These are phyloP conservation scores for Narcine bancroftii DNA, from an alignment of 2,113 vertebrate genomes.

Conservation along the genomic window DNA sequence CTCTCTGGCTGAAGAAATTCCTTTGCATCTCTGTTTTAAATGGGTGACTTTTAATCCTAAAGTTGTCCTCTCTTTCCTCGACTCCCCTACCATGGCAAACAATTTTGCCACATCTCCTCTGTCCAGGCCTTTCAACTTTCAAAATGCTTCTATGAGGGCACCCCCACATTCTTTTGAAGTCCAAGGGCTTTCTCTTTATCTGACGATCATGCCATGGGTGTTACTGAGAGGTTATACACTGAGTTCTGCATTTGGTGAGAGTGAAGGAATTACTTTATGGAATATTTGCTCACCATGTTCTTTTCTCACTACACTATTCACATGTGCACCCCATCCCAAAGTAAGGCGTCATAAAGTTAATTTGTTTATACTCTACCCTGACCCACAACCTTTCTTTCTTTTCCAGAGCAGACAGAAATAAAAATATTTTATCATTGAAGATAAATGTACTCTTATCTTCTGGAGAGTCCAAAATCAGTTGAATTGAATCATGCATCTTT, in stretches of 20 bases:
- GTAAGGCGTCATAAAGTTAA: not conserved
- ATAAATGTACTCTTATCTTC: not conserved
- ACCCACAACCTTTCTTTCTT: not conserved
- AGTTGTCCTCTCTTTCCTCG: too few relatives aligned
- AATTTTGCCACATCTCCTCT: too few relatives aligned
- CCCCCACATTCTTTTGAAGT: too few relatives aligned
- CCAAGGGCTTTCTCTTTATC: too few relatives aligned
- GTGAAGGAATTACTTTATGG: not conserved
- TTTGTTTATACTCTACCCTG: not conserved
- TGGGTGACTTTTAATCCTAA: too few relatives aligned
- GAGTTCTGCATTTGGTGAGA: not conserved
- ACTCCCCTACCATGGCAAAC: too few relatives aligned
- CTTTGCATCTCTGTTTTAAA: too few relatives aligned
- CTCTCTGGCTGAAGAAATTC: too few relatives aligned
- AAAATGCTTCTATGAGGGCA: too few relatives aligned
- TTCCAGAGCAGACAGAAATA: not conserved
- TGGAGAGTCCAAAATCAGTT: not conserved
- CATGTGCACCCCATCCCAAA: not conserved
- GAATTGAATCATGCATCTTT: not conserved
- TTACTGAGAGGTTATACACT: not conserved
- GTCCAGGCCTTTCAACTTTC: too few relatives aligned
- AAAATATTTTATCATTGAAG: not conserved
- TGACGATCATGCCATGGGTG: not conserved
- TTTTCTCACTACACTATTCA: not conserved
- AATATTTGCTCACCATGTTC: not conserved